Percentiles rank a stretch among this genome's conserved stretches.
These are phyloP conservation scores for Tamandua tetradactyla DNA, from an alignment of 2,797 vertebrate species.

Conservation along the genomic window DNA sequence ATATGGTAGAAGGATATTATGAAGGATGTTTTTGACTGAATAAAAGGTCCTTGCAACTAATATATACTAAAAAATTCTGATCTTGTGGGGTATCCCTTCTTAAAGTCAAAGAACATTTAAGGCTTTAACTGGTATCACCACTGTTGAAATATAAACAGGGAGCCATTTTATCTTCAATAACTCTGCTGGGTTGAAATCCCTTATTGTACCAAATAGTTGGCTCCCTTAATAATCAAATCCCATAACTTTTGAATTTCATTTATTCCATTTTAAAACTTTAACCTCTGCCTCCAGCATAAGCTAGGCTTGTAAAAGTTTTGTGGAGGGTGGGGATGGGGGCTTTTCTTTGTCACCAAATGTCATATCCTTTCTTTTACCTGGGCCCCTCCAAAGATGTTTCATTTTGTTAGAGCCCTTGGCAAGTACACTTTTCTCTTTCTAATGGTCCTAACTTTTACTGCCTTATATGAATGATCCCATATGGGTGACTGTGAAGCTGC, in stretches of 20 bases:
- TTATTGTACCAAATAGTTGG: background rate
- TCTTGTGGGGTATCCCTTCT: background rate
- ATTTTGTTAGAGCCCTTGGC: background rate
- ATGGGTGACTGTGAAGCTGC: background rate
- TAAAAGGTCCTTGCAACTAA: background rate
- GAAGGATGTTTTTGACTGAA: too few species aligned
- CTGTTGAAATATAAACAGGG: background rate
- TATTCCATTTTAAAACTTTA: background rate
- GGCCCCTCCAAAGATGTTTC: background rate
- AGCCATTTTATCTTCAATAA: background rate
- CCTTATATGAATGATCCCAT: background rate
- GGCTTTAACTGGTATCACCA: background rate
- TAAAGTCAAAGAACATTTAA: background rate
- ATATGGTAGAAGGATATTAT: background rate
- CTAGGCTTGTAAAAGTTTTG: background rate
- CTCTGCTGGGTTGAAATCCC: background rate
- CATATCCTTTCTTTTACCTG: background rate
- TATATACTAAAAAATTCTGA: too few species aligned
- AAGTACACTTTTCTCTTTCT: background rate
- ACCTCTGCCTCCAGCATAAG: background rate
- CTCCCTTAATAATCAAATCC: background rate
- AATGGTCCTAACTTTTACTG: background rate
- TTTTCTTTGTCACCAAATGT: background rate
- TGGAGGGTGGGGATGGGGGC: background rate
- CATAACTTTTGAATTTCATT: background rate